Evolutionary conservation across 2,888 invertebrate species (phyloP), one percentile per base, ranked within the genome.

Genomic region (Brachyptera risi): DNA sequence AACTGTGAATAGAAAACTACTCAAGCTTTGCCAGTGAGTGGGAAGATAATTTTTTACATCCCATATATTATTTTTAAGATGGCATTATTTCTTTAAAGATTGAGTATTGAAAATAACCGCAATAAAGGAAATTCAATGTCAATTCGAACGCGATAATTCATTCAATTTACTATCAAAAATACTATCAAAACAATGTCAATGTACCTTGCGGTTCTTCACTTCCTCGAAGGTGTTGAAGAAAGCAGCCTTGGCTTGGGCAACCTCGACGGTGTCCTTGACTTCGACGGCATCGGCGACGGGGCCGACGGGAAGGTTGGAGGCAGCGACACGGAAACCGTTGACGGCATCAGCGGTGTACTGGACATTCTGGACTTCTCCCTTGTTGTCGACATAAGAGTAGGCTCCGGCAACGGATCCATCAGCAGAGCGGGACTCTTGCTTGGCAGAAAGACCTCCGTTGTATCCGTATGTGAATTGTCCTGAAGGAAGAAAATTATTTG

Each of bases 271-370:
- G 21, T 54, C 54, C 11, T 54, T 19, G 21, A 54, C 54, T 19
- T 35, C 37, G 37, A 35, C 21, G 21, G 37, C 37, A 7, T 26
- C 27, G n/a, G 19, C 49, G 49, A n/a, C 58, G 35, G 73, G 72
- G 24, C 68, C 78, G 58, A 78, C 77, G 51, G 85, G 84, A 44
- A 82, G 71, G 69, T 84, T 84, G 24, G 81, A 82, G 42, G 81
- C 83, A 2, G 85, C 84, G 42, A 84, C 79, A 47, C 82, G 80
- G 73, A 84, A 85, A 23, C 84, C 84, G 65, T 79, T 75, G 21
- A 75, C 68, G 21, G 77, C 75, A 63, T 83, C 83, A 31, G 82
- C 79, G 51, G 79, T 76, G 70, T 83, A 84, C 67, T 80, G 78
- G 4, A 81, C 83, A 1, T 79, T 78, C 71, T 85, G 84, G 7